Percentiles rank a stretch among this genome's conserved stretches.
Evolutionary conservation across 1,140 invertebrate genomes (phyloP).

Genomic region (Lysiphlebus fabarum): DNA sequence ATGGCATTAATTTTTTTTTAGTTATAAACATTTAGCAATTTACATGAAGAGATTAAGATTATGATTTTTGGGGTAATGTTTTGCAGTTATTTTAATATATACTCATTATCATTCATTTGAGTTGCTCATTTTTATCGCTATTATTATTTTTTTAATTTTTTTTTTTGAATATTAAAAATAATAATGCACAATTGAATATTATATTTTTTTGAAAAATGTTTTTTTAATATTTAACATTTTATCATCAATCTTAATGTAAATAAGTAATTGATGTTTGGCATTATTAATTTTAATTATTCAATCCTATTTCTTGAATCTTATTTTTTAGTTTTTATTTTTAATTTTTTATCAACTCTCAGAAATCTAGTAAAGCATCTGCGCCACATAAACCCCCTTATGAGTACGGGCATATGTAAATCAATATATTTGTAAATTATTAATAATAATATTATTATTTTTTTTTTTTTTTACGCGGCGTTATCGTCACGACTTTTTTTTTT

Average conservation of each 20-base stretch:
- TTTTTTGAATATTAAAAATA: neutral
- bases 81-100: conserved; percentile 31
- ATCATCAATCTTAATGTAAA: conserved; percentile 4
- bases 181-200: too few relatives aligned
- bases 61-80: conserved; percentile 43
- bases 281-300: neutral
- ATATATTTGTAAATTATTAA: conserved; percentile 56
- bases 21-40: conserved; percentile 57
- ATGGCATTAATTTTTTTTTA: conserved; percentile 57
- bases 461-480: conserved; percentile 29
- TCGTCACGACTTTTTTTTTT: conserved; percentile 3
- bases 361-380: conserved; percentile 33
- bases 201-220: neutral
- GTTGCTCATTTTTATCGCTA: conserved; percentile 7
- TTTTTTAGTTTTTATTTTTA: too few relatives aligned
- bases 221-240: conserved; percentile 1
- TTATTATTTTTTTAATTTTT: conserved; percentile 11
- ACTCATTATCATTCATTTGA: conserved; percentile 21
- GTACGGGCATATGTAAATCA: conserved; percentile 59
- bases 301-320: neutral
- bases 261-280: too few relatives aligned
- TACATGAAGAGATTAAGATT: conserved; percentile 59
- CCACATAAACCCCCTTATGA: conserved; percentile 48
- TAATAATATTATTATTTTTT: conserved; percentile 15
- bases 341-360: conserved; percentile 15